These are phyloP conservation scores for Drosophila serrata DNA, from an alignment of 1,140 invertebrate species.

Conservation along the genomic window DNA sequence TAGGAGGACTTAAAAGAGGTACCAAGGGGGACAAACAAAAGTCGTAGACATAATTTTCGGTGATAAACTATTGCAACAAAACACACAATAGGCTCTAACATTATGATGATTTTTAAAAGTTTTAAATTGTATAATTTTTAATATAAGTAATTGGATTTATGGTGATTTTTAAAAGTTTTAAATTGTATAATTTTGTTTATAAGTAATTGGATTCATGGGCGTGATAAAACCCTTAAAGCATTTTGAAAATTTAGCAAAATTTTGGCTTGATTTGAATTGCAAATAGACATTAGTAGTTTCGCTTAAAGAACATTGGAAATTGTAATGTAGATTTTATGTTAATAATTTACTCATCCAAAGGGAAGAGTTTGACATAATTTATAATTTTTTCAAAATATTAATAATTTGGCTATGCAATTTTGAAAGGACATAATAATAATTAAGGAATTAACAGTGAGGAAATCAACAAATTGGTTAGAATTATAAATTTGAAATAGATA, in stretches of 20 bases:
- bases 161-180: not conserved
- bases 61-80: not conserved
- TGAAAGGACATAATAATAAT: not conserved
- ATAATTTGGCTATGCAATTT: no score
- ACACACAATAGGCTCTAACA: not conserved
- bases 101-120: not conserved
- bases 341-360: no score
- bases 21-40: not conserved
- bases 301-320: no score
- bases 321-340: no score
- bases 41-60: not conserved
- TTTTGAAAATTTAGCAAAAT: not conserved
- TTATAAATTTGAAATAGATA: not conserved
- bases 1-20: not conserved
- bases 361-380: no score
- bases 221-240: not conserved
- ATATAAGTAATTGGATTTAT: not conserved
- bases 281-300: no score
- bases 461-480: not conserved
- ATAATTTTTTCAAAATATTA: no score
- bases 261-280: not conserved
- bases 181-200: not conserved
- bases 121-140: not conserved
- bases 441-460: not conserved
- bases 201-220: not conserved